Evolutionary conservation across 2,113 vertebrate genomes (phyloP).

Genomic region (Pseudorectes ferrugineus): DNA sequence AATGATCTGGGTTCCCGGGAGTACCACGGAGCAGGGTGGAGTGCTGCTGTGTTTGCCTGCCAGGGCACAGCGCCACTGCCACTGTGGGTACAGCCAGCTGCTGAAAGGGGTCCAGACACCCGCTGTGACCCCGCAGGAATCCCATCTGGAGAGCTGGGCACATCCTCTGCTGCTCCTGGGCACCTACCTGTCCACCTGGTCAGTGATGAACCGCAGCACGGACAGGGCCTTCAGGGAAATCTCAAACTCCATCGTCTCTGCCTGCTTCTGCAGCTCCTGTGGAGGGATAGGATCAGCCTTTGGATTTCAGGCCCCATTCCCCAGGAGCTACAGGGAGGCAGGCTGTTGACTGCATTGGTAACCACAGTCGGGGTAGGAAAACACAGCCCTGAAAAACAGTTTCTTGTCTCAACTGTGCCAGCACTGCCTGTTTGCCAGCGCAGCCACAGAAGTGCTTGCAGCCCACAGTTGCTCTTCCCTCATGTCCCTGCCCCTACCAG

Average conservation of each 20-base stretch:
- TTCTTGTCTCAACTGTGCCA: background rate
- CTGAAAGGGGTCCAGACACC: background rate
- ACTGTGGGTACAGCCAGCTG: background rate
- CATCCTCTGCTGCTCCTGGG: background rate
- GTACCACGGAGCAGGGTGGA: background rate
- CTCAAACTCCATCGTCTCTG: constrained; percentile 83
- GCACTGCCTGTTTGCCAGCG: background rate
- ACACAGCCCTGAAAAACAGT: background rate
- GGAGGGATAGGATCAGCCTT: background rate
- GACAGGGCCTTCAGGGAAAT: constrained; percentile 90
- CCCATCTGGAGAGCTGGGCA: accelerated
- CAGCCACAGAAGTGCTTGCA: background rate
- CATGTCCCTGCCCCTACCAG: background rate
- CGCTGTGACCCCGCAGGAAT: accelerated
- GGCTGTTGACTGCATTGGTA: background rate
- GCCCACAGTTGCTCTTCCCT: background rate
- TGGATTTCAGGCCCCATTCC: background rate
- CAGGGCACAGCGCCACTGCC: background rate
- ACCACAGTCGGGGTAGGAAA: background rate
- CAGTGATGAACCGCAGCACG: constrained; percentile 89
- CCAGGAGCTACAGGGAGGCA: background rate
- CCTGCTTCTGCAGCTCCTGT: constrained; percentile 86
- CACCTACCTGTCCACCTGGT: constrained; percentile 84
- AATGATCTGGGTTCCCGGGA: background rate
- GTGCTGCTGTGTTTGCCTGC: background rate